Base-by-base conservation (phyloP, 1,140 invertebrate genomes). In the Trichonephila clavata region DNA sequence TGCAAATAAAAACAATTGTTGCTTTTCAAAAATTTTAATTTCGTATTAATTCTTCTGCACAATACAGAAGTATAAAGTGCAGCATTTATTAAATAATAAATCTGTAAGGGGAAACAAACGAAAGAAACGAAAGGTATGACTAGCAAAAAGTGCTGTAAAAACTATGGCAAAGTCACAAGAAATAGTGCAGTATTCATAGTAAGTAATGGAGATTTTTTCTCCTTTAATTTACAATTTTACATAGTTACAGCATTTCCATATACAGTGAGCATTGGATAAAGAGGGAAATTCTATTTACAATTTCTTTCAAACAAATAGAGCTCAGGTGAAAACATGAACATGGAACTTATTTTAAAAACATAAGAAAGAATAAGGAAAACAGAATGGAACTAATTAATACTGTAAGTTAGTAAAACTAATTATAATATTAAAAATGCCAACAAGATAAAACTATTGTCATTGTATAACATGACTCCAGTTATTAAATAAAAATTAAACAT, bases 141-240 rank as follows among this genome's bases (percentile, higher is more conserved):
- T 89, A 89, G 87, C 87, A 89, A 89, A 57, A 59, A 21, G 60
- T 89, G 87, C 87, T 89, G 63, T 89, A 89, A 77, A 71, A 86
- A 86, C 60, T 83, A 83, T 83, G 50, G 81, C 50, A 13, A 57
- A 83, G 80, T 83, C 43, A 21, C 39, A 57, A 43, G 20, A 83
- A 59, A 83, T 57, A 83, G 81, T 57, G 81, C 81, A 83, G 81
- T 13, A n/a, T 57, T 81, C 18, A 13, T 77, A 83, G 50, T 83
- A 21, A 83, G 81, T 83, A 59, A 83, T 24, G 21, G 24, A 57
- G 81, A 57, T 59, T 57, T 57, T 57, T 83, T 77, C 16, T 27
- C 10, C 21, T 32, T 14, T 57, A 24, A 87, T 32, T 63, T 63
- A 87, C 71, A 87, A 87, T 60, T 61, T 60, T 86, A 60, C 84